Evolutionary conservation across 35 echinoderm and acorn worm genomes (phyloP), one percentile per base, ranked within the genome.

Genomic region (Ophioderma brevispina): DNA sequence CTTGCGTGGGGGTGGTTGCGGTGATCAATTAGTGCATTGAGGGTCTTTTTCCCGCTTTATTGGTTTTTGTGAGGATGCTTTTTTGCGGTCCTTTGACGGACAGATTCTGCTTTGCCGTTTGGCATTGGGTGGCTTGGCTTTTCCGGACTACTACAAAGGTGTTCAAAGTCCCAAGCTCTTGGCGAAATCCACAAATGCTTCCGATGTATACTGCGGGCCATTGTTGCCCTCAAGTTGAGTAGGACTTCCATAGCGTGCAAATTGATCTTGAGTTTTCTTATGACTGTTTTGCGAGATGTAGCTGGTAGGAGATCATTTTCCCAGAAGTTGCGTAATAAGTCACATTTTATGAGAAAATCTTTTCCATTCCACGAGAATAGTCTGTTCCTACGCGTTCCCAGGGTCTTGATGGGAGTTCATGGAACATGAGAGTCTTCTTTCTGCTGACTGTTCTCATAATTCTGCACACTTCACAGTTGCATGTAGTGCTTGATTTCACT

Each of bases 391-490:
- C 81, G 86, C 56, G n/a, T n/a, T n/a, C n/a, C n/a, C n/a, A n/a
- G n/a, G n/a, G n/a, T n/a, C n/a, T n/a, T n/a, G n/a, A n/a, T 76
- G 92, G 86, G 30, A 88, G 36, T 25, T 76, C 87, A 75, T 55
- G 80, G 32, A 64, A 78, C 36, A 90, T 52, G 49, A 94, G 34
- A 31, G 63, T 90, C 79, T 90, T n/a, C 87, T 42, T 90, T 90
- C 18, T 82, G 79, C 19, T 83, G 42, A 32, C 31, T 37, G 32
- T 77, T 33, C 76, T 80, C 21, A 86, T 76, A 8, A 25, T 82
- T 11, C 64, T 79, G 82, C 94, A 96, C 40, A 63, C 82, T n/a
- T 83, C 87, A 86, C 94, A 96, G 79, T 89, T 35, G 80, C 75
- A 96, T 85, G 37, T 86, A 93, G n/a, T 87, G 76, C 49, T 78